A percentile compares a stretch with the other conserved stretches of the same genome.
Conservation (phyloP, 2,113 vertebrate species). For the Mobula hypostoma region DNA sequence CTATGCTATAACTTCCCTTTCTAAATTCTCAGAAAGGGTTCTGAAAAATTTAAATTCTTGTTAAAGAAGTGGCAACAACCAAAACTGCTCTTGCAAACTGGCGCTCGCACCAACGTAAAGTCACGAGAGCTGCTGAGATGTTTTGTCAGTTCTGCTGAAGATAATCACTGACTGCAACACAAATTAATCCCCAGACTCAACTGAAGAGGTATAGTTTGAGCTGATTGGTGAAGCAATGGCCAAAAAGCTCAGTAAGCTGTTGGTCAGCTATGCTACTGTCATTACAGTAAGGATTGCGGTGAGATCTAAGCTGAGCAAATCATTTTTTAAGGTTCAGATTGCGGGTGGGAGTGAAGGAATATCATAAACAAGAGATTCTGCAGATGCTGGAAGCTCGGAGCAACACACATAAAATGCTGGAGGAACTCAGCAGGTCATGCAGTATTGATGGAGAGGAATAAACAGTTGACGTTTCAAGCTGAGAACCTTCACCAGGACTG, state of each 20-base stretch:
- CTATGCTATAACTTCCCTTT: background rate
- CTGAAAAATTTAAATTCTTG: background rate
- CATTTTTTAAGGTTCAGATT: too few species aligned
- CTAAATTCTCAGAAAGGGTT: background rate
- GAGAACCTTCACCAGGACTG: too few species aligned
- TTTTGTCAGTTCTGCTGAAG: background rate
- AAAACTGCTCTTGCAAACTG: background rate
- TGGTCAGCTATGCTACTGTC: background rate
- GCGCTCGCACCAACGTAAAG: background rate
- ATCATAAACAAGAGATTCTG: background rate
- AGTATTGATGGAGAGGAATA: too few species aligned
- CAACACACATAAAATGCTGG: too few species aligned
- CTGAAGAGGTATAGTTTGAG: background rate
- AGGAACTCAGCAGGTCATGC: too few species aligned
- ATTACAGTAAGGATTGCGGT: background rate
- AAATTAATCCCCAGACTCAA: background rate
- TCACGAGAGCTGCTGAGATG: too few species aligned
- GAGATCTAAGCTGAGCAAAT: background rate
- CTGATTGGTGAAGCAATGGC: background rate
- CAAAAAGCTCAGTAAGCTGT: background rate
- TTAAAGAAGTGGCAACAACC: background rate
- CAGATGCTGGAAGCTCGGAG: background rate
- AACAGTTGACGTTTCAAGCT: too few species aligned
- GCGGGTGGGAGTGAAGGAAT: too few species aligned
- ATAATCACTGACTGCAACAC: background rate